Conservation (phyloP, 2,113 vertebrate genomes). For the Oreochromis tanganicae region DNA sequence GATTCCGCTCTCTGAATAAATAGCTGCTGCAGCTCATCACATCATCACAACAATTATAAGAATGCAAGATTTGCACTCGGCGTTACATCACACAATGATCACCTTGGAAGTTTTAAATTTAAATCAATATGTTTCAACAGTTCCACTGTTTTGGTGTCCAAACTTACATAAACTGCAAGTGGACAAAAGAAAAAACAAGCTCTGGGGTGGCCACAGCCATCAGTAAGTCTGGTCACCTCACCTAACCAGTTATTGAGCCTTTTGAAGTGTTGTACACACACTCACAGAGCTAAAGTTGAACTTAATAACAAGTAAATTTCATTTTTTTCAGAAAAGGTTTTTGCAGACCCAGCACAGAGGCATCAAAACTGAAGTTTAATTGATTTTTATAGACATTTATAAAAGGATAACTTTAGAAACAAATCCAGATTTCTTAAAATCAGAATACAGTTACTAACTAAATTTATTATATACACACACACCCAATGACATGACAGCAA, state of each 20-base stretch:
- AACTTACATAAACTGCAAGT: not conserved
- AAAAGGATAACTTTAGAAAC: not conserved
- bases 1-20: not conserved
- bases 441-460: not conserved
- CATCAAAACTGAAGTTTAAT: not conserved
- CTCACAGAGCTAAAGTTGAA: not conserved
- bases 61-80: not conserved
- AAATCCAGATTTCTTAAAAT: not conserved
- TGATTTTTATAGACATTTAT: not conserved
- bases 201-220: not conserved
- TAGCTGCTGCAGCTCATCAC: not conserved
- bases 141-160: not conserved
- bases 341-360: not conserved
- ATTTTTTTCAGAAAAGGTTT: accelerated
- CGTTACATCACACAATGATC: not conserved
- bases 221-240: not conserved
- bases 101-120: not conserved
- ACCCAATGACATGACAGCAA: not conserved
- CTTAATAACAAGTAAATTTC: not conserved
- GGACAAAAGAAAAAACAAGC: not conserved
- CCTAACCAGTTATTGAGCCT: not conserved
- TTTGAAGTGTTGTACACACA: not conserved
- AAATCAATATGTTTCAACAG: not conserved
- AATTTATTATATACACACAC: not conserved
- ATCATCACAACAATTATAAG: not conserved